Evolutionary conservation across 2,888 invertebrate genomes (phyloP).

Genomic region (Pinctada fucata): DNA sequence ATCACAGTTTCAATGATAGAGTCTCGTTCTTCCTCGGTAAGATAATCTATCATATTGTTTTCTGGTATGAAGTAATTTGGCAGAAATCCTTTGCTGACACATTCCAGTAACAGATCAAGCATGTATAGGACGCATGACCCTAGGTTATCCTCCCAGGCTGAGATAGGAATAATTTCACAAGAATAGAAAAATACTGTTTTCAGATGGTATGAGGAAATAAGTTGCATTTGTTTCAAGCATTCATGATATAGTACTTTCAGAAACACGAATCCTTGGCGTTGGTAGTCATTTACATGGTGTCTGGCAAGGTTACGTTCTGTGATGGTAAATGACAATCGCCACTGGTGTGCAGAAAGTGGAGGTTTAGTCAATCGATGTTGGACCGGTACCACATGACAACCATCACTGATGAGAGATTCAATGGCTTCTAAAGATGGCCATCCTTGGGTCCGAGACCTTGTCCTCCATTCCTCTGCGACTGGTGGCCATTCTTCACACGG

Average conservation of each 20-base stretch:
- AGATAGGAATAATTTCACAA: conserved; percentile 48
- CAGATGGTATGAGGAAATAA: conserved; percentile 38
- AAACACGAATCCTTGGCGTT: conserved; percentile 44
- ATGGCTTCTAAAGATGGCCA: conserved; percentile 39
- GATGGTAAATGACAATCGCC: conserved; percentile 47
- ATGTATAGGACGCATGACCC: conserved; percentile 44
- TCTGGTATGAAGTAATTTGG: conserved; percentile 47
- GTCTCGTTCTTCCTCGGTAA: conserved; percentile 34
- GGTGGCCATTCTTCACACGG: conserved; percentile 13
- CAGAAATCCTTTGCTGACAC: conserved; percentile 32
- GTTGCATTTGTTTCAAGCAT: conserved; percentile 22
- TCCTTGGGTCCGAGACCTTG: not conserved
- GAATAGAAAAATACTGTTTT: conserved; percentile 49
- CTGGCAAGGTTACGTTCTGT: conserved; percentile 42
- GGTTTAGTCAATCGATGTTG: conserved; percentile 31
- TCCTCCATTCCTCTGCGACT: not conserved
- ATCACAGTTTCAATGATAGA: conserved; percentile 18
- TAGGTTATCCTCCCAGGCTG: conserved; percentile 34
- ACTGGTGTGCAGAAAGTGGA: conserved; percentile 34
- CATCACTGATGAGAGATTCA: conserved; percentile 25
- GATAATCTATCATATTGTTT: conserved; percentile 44
- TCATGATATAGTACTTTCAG: conserved; percentile 41
- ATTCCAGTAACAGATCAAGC: conserved; percentile 37
- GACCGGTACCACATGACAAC: conserved; percentile 42
- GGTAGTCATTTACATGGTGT: conserved; percentile 39